Base-by-base conservation (phyloP, 2,797 vertebrate species). In the Crypturellus tataupa region DNA sequence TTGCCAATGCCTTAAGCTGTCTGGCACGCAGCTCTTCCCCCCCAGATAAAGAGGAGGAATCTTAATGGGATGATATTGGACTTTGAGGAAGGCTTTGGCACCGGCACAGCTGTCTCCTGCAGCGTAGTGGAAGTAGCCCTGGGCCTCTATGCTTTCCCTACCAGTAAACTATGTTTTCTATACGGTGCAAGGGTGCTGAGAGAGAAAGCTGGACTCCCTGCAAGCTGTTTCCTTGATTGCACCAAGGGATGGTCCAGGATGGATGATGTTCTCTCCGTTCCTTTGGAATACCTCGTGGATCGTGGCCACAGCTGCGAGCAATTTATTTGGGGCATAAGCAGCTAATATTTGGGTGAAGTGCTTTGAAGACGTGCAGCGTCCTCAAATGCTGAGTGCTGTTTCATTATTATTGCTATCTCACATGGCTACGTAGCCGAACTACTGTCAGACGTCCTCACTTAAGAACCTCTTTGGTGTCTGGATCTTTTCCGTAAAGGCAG, bases 401-500 rank as follows among this genome's bases (percentile, higher is more conserved):
- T 72, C 89, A 21, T 92, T 94, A 89, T 87, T 80, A 80, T 42
- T 93, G 1, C 79, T 51, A 92, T 93, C 95, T 95, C 92, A 96
- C 93, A 85, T 95, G 82, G 85, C 92, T 25, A 2, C 5, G 5
- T 80, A 83, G 89, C 89, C 53, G 80, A 95, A 93, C 85, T 86
- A 68, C 94, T 96, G 89, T 96, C 92, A 96, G 94, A 55, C 68
- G 42, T 56, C 46, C 65, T 86, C 88, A 64, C 72, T 96, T 95
- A 75, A 89, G 78, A 87, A 87, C 12, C 5, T 2, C 1, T 39
- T 82, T 53, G 20, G 92, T 73, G 90, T 83, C 92, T 94, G 91
- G 91, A 75, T 96, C 80, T 94, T 60, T 35, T 93, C 95, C 37
- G 53, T 82, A 47, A 42, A 93, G 91, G 95, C 89, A 91, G 78